Evolutionary conservation across 1,140 invertebrate genomes (phyloP), one percentile per base, ranked within the genome.

Genomic region (Leptinotarsa defecta): DNA sequence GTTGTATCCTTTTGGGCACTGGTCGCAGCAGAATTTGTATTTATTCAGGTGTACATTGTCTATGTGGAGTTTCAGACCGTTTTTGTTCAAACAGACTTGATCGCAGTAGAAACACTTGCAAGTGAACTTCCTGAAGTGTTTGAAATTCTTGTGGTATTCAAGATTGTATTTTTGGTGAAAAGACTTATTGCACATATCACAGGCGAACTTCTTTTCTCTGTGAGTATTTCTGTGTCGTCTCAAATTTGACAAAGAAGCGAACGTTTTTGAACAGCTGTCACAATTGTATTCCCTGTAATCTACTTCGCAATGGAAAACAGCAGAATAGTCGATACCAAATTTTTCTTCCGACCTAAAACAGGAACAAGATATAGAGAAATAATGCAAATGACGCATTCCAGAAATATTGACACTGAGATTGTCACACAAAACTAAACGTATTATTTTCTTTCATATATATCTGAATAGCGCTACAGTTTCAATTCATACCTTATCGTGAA

Each of bases 101-200:
- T 71, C 69, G 48, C 69, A 71, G 11, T 52, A 57, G 48, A 57
- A 71, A 17, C 48, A 57, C 20, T 52, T 52, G 48, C 52, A 61
- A 19, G 69, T 71, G 13, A 61, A 61, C 49, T 57, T 71, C 20
- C 52, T 13, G 20, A 57, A 27, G n/a, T 71, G 48, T 57, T 71
- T 71, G 48, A 57, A 71, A 24, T 76, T 72, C 75, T 92, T 89
- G 74, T 84, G 84, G 8, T 79, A 76, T 22, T 76, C 82, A 27
- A 82, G 77, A 17, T 79, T 80, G 13, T 80, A 83, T 68, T 90
- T 90, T 77, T 91, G 87, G 15, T 92, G 91, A 83, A 94, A 94
- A 75, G 89, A 89, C 68, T 92, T 87, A 4, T 89, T 90, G 85
- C 94, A 96, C 68, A 90, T 88, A 74, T 91, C 90, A 84, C 93